Base-by-base conservation (phyloP, 2,113 vertebrate genomes). In the Notothenia rossii region DNA sequence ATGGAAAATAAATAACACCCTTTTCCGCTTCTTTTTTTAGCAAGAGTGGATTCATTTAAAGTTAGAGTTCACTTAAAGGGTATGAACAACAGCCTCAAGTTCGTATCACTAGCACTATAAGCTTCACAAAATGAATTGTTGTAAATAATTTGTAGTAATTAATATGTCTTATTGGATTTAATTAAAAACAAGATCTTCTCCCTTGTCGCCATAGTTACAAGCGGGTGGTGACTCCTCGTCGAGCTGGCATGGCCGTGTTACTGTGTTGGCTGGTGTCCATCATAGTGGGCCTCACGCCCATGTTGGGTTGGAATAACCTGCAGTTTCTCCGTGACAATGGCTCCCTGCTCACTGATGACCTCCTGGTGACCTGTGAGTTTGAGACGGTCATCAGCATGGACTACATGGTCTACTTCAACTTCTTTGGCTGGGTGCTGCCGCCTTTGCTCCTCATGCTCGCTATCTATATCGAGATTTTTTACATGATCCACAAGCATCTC, bases 321-420 rank as follows among this genome's bases (percentile, higher is more conserved):
- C 84, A 81, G 10, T 72, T 67, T 54, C 92, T 96, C 49, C 74
- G 49, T 49, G 79, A 82, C 89, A 95, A 93, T 60, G 91, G 89
- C 86, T 90, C 80, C 43, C 59, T 81, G 53, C 94, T 94, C 0
- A 40, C 80, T 13, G 58, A 89, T 0, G 94, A 95, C 33, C 88
- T 93, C 0, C 46, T 95, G 82, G 94, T 98, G 88, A 93, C 85
- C 9, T 99, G 98, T 45, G 75, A 93, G 90, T 99, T 99, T 3
- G 98, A 98, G 94, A 96, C 94, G 0, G 97, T 99, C 83, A 97
- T 99, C 95, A 97, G 97, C 93, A 99, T 99, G 98, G 93, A 98
- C 82, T 99, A 99, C 91, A 99, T 99, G 98, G 98, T 99, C 58
- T 99, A 99, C 90, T 99, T 99, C 93, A 99, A 99, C 94, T 99